Conservation (phyloP, 2,888 invertebrate species). For the Cremastinae sp. region DNA sequence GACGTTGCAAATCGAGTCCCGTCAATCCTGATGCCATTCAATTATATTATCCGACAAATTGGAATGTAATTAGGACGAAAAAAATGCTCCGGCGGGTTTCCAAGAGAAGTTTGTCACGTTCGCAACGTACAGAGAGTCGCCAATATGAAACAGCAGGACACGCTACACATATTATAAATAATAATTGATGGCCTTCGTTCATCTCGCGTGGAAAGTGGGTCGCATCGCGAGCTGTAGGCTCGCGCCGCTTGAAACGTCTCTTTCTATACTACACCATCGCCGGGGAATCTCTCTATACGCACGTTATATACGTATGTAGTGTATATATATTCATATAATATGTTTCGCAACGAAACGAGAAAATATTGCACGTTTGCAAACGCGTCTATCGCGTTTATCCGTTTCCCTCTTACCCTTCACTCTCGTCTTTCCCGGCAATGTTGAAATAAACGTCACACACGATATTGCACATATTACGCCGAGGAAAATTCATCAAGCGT, state of each 20-base stretch:
- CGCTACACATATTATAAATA: slow-evolving; percentile 56
- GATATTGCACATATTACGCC: slow-evolving; percentile 36
- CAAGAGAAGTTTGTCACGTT: background rate
- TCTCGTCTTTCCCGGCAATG: background rate
- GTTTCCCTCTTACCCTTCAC: slow-evolving; percentile 24
- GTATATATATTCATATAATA: too few species aligned
- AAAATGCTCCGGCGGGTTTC: background rate
- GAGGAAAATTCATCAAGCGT: slow-evolving; percentile 46
- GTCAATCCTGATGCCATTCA: too few species aligned
- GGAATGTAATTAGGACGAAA: background rate
- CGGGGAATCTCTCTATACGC: slow-evolving; percentile 31
- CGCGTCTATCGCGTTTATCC: slow-evolving; percentile 50
- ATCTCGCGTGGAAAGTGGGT: slow-evolving; percentile 55
- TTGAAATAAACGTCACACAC: background rate
- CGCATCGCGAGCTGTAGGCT: slow-evolving; percentile 34
- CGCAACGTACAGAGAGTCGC: background rate
- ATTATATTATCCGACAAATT: too few species aligned
- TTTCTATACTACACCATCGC: too few species aligned
- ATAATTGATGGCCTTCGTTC: slow-evolving; percentile 61
- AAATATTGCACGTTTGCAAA: slow-evolving; percentile 57
- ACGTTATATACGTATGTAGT: background rate
- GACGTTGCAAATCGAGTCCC: too few species aligned
- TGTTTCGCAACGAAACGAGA: slow-evolving; percentile 52
- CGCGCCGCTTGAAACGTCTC: slow-evolving; percentile 18
- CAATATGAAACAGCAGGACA: slow-evolving; percentile 40